Evolutionary conservation across 1,140 invertebrate genomes (phyloP), one percentile per base, ranked within the genome.

Genomic region (Popillia japonica): DNA sequence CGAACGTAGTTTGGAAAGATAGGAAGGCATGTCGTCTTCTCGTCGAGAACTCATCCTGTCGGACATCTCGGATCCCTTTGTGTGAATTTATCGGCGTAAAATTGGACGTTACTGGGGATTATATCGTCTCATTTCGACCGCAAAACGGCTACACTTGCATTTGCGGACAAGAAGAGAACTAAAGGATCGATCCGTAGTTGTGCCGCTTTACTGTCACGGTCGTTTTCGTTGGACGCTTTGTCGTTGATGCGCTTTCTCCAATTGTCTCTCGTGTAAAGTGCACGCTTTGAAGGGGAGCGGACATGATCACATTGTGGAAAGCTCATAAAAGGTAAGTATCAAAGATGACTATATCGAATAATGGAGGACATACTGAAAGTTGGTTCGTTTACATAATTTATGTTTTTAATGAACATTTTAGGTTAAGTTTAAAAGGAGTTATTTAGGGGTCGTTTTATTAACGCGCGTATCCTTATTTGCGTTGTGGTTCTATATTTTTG

Each of bases 61-160:
- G 61, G 61, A 68, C 61, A 34, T 68, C 27, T 68, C 27, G 61
- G 61, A 68, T 68, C 27, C 61, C 61, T 68, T 68, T 68, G 61
- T 68, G 61, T 34, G 22, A 68, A 68, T 68, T 68, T 68, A 68
- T 68, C 61, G 61, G 61, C 61, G 61, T 68, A 68, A 68, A 68
- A 68, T 68, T 68, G 61, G 61, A 68, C 61, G 61, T 68, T 68
- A 68, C 61, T 34, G 61, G 61, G 61, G 61, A 68, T 68, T 68
- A 68, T 68, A 68, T 68, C 61, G 61, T 68, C 61, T 10, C 22
- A 68, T 68, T 68, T 68, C 61, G 61, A 68, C 61, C 61, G 61
- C 61, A 34, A 34, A 68, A 27, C 61, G 61, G 61, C 22, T 22
- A 22, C 61, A 23, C 61, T 68, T 68, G 61, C 22, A 68, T 27